Evolutionary conservation across 2,888 invertebrate species (phyloP).

Genomic region (Protonemura montana): DNA sequence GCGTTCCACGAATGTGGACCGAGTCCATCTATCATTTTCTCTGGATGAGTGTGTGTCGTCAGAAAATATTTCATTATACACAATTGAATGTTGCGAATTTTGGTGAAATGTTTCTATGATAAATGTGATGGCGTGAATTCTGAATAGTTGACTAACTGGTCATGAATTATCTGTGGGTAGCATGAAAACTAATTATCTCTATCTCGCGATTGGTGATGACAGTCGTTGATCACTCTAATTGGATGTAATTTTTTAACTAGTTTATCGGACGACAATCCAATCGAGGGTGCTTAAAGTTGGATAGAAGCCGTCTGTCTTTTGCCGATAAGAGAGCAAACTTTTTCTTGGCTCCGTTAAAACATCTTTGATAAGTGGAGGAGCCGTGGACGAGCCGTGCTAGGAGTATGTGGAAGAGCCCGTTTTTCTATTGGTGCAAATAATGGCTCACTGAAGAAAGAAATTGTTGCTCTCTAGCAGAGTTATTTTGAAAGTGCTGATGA

Average conservation of each 20-base stretch:
- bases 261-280: not conserved
- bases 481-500: not conserved
- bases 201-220: not conserved
- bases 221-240: not conserved
- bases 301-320: not conserved
- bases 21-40: not conserved
- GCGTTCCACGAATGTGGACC: not conserved
- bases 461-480: too few species aligned
- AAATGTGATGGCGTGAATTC: not conserved
- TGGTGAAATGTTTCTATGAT: not conserved
- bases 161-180: not conserved
- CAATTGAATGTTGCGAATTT: not conserved
- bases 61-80: slow-evolving; percentile 7
- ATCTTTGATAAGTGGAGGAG: not conserved
- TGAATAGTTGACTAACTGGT: not conserved
- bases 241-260: not conserved
- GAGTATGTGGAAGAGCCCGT: not conserved
- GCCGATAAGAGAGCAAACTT: not conserved
- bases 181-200: not conserved
- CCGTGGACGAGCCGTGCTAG: slow-evolving; percentile 35
- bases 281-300: not conserved
- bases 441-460: too few species aligned
- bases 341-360: not conserved
- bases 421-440: not conserved
- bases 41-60: not conserved